Conservation (phyloP, 2,888 invertebrate genomes). For the Agrenia bidenticulata region DNA sequence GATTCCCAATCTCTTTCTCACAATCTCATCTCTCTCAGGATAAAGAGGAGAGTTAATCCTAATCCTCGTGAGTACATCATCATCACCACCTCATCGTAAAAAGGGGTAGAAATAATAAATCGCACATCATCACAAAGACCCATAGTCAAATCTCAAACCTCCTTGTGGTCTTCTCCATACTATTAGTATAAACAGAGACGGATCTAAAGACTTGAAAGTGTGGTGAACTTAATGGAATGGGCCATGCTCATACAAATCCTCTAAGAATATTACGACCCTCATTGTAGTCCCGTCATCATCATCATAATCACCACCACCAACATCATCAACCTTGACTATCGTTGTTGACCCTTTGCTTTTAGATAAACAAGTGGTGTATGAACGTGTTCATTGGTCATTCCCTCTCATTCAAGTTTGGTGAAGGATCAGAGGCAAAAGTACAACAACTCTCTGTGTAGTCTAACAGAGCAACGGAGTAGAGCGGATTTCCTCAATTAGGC, state of each 20-base stretch:
- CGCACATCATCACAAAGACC: too few relatives aligned
- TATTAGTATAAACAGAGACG: too few relatives aligned
- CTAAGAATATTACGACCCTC: neutral
- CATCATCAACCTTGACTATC: neutral
- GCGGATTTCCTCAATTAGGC: slow-evolving; percentile 52
- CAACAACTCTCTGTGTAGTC: neutral
- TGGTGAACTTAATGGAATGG: neutral
- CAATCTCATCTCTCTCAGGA: too few relatives aligned
- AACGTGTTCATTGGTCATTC: neutral
- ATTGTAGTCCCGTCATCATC: neutral
- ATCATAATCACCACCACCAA: slow-evolving; percentile 1
- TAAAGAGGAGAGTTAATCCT: too few relatives aligned
- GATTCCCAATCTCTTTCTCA: too few relatives aligned
- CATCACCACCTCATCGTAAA: too few relatives aligned
- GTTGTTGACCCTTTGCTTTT: slow-evolving; percentile 4
- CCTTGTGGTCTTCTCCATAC: too few relatives aligned
- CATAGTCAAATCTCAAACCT: too few relatives aligned
- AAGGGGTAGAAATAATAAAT: too few relatives aligned
- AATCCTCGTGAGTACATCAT: too few relatives aligned
- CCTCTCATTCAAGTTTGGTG: neutral
- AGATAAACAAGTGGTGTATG: neutral
- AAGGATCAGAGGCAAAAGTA: neutral
- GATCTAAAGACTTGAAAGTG: too few relatives aligned
- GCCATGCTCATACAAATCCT: slow-evolving; percentile 10
- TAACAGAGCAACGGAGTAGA: slow-evolving; percentile 24